Base-by-base conservation (phyloP, 2,797 vertebrate species). In the Erethizon dorsatum region DNA sequence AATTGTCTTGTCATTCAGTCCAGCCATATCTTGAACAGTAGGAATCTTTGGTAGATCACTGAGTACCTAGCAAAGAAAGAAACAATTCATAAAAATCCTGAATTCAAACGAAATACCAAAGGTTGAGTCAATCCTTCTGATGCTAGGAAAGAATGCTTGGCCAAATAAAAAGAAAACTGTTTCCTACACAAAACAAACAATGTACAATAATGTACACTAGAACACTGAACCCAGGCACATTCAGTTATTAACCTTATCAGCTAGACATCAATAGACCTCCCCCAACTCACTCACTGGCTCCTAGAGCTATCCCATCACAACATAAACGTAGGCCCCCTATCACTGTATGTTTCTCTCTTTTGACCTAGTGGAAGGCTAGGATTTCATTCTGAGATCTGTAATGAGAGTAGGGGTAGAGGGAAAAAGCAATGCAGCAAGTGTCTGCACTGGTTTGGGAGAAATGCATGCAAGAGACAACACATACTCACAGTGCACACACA, bases 81-180 rank as follows among this genome's bases (percentile, higher is more conserved):
- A 92, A 95, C 0, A 6, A 75, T 83, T 95, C 79, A 93, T 95
- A 96, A 97, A 96, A 90, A 94, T 94, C 45, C 37, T 33, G 80
- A 92, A 83, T 95, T 94, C 61, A 96, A 96, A 89, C 69, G 4
- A 83, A 93, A 92, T 73, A 93, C 18, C 86, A 96, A 95, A 97
- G 80, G 96, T 94, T 97, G 97, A 95, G 92, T 96, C 95, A 97
- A 96, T 97, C 91, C 98, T 97, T 96, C 95, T 90, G 97, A 96
- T 86, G 97, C 97, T 97, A 93, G 97, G 95, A 98, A 97, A 97
- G 94, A 98, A 97, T 22, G 91, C 79, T 97, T 97, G 41, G 88
- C 83, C 97, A 98, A 97, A 98, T 89, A 94, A 97, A 97, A 97
- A 95, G 52, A 90, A 90, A 94, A 94, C 73, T 95, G 77, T 96